Conservation (phyloP, 2,113 vertebrate genomes). For the Hemiprocne comata region DNA sequence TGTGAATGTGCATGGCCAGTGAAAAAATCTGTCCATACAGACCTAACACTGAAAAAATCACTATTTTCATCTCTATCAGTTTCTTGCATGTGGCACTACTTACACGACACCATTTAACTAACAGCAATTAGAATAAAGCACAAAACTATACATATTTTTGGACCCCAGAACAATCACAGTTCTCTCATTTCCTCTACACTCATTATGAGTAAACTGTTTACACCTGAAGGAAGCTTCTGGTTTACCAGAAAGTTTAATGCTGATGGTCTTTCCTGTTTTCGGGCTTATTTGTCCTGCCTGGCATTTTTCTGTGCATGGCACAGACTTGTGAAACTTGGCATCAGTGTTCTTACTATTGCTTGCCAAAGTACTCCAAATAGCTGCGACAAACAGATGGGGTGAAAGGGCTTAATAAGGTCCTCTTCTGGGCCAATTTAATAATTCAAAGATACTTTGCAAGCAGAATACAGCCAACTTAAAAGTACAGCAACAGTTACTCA, state of each 20-base stretch:
- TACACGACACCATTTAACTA: background rate
- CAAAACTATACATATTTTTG: background rate
- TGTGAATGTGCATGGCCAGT: background rate
- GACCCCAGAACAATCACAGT: background rate
- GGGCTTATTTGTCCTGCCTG: background rate
- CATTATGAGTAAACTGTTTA: background rate
- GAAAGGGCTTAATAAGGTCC: background rate
- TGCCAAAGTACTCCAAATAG: background rate
- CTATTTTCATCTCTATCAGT: background rate
- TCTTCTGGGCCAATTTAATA: background rate
- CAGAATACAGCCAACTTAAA: background rate
- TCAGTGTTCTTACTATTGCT: background rate
- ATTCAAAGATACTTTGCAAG: background rate
- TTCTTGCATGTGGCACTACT: background rate
- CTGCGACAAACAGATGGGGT: background rate
- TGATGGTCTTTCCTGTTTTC: background rate
- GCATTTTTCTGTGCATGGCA: background rate
- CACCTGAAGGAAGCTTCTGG: background rate
- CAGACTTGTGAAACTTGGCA: background rate
- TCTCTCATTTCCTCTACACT: background rate
- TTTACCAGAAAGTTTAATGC: background rate
- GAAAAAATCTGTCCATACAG: background rate
- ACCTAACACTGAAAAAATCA: background rate
- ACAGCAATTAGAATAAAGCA: background rate
- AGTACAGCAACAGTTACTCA: background rate